phyloP scores from a whole-genome alignment of 2,797 vertebrate species.

The Botia kubotai region DNA sequence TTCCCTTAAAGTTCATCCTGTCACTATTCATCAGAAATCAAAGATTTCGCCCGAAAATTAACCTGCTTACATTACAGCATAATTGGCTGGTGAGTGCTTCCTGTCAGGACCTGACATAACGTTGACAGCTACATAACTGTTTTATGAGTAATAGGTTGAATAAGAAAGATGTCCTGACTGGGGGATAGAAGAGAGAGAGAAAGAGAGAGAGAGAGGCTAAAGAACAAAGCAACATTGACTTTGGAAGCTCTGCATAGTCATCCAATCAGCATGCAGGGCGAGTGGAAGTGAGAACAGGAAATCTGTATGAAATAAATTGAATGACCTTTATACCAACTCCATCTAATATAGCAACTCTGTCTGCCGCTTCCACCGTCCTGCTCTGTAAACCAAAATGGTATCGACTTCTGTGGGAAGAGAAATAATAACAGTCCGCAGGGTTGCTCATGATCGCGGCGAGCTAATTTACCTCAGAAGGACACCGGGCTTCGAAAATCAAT shows the following conservation, averaged over 20 bases:
- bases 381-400: constrained; percentile 39
- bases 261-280: constrained; percentile 47
- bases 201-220: neutral
- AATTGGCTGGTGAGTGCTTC: constrained; percentile 20
- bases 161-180: neutral
- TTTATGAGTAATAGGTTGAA: constrained; percentile 35
- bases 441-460: constrained; percentile 33
- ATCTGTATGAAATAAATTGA: constrained; percentile 59
- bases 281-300: constrained; percentile 46
- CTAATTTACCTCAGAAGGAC: constrained; percentile 53
- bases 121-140: constrained; percentile 20
- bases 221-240: constrained; percentile 25
- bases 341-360: constrained; percentile 47
- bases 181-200: neutral
- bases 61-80: neutral
- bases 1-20: neutral
- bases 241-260: constrained; percentile 5
- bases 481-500: constrained; percentile 40
- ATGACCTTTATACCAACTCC: constrained; percentile 59
- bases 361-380: constrained; percentile 24
- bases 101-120: constrained; percentile 9
- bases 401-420: constrained; percentile 46
- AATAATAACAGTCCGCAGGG: constrained; percentile 44
- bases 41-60: neutral
- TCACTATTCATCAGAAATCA: constrained; percentile 4